Percentiles rank a stretch among this genome's conserved stretches.
These are phyloP conservation scores for Drosophila nr. perissopoda DNA, from an alignment of 2,888 invertebrate species.

Conservation along the genomic window DNA sequence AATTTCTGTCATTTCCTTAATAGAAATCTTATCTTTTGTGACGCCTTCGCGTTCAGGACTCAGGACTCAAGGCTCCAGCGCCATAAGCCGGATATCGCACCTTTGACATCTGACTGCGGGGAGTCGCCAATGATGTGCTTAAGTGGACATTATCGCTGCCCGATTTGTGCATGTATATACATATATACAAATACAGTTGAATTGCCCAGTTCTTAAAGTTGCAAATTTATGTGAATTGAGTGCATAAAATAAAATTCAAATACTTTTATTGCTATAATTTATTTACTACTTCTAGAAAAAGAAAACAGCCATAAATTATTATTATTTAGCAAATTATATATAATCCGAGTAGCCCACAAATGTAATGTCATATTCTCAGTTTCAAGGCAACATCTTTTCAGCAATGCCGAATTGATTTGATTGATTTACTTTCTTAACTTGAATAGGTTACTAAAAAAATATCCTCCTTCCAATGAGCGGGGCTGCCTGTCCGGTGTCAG, in stretches of 20 bases:
- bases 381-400: slow-evolving; percentile 10
- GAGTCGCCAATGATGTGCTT: slow-evolving; percentile 34
- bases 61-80: slow-evolving; percentile 20
- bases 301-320: background rate
- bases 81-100: slow-evolving; percentile 76
- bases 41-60: slow-evolving; percentile 39
- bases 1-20: slow-evolving; percentile 85
- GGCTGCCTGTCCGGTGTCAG: background rate
- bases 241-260: background rate
- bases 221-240: background rate
- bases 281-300: background rate
- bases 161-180: background rate
- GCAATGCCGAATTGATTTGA: slow-evolving; percentile 4
- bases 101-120: slow-evolving; percentile 74
- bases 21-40: slow-evolving; percentile 84
- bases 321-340: background rate
- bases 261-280: background rate
- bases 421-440: slow-evolving; percentile 11
- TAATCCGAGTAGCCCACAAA: slow-evolving; percentile 9
- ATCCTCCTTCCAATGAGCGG: slow-evolving; percentile 23
- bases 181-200: background rate
- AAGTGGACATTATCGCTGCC: slow-evolving; percentile 54
- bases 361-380: slow-evolving; percentile 18
- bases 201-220: background rate
- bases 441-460: background rate